Percentiles rank a stretch among this genome's conserved stretches.
Evolutionary conservation across 2,113 vertebrate genomes (phyloP).

Genomic region (Ameiurus melas): DNA sequence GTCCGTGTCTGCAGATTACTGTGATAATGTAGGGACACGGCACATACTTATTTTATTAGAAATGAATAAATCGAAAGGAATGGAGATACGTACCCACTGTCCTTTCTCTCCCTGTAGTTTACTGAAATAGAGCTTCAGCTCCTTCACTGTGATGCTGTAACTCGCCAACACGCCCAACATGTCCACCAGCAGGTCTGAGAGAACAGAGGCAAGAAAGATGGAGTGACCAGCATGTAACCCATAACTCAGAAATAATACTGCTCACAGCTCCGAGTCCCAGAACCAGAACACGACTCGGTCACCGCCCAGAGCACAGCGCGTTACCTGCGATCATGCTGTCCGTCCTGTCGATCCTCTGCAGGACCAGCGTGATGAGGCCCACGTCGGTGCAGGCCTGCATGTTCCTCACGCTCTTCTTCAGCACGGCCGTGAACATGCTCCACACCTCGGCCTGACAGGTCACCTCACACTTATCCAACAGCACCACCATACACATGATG

Average conservation of each 20-base stretch:
- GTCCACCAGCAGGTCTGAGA: slow-evolving; percentile 92
- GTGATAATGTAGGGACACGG: neutral
- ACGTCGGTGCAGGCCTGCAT: slow-evolving; percentile 90
- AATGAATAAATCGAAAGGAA: neutral
- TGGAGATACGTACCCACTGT: slow-evolving; percentile 86
- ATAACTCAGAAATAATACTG: neutral
- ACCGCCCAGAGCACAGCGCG: neutral
- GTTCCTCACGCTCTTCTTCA: slow-evolving; percentile 96
- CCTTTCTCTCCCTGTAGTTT: slow-evolving; percentile 92
- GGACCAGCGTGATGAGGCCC: slow-evolving; percentile 87
- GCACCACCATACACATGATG: slow-evolving; percentile 91
- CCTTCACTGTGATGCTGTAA: slow-evolving; percentile 96
- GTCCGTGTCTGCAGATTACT: too few relatives aligned
- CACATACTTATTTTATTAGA: neutral
- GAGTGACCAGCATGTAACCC: neutral
- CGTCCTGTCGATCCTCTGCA: slow-evolving; percentile 80
- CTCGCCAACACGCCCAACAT: slow-evolving; percentile 95
- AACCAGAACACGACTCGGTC: neutral
- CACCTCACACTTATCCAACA: slow-evolving; percentile 89
- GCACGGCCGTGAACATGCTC: slow-evolving; percentile 95
- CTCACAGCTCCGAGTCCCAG: neutral
- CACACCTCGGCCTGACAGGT: slow-evolving; percentile 96
- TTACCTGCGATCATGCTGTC: slow-evolving; percentile 95
- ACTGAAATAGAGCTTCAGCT: slow-evolving; percentile 97
- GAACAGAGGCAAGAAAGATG: neutral